Percentiles rank a stretch among this genome's conserved stretches.
Evolutionary conservation across 2,113 vertebrate genomes (phyloP).

Genomic region (Hiodon alosoides): DNA sequence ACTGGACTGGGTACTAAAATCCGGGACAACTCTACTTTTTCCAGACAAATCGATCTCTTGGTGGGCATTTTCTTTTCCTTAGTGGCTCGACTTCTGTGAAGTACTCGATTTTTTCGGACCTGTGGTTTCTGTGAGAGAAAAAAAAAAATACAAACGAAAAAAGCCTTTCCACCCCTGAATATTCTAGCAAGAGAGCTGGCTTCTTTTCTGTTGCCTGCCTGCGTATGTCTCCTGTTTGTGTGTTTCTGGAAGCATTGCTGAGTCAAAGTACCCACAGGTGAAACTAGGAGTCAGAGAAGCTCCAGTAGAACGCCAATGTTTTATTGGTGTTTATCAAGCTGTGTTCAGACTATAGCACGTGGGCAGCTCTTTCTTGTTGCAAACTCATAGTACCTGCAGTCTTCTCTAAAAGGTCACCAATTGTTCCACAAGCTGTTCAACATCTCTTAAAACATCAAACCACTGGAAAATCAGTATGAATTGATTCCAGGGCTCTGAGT

Average conservation of each 20-base stretch:
- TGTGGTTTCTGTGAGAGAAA: slow-evolving; percentile 36
- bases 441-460: not conserved
- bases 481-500: not conserved
- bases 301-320: not conserved
- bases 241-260: not conserved
- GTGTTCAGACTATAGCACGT: not conserved
- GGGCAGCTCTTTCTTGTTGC: not conserved
- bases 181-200: slow-evolving; percentile 23
- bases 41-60: slow-evolving; percentile 35
- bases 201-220: slow-evolving; percentile 9
- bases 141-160: slow-evolving; percentile 15
- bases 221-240: slow-evolving; percentile 6
- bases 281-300: not conserved
- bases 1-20: slow-evolving; percentile 13
- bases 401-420: not conserved
- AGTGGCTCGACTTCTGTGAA: slow-evolving; percentile 61
- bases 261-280: not conserved
- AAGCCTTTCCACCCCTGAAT: slow-evolving; percentile 18
- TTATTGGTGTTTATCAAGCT: not conserved
- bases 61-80: slow-evolving; percentile 38
- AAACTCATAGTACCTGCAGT: not conserved
- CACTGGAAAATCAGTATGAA: not conserved
- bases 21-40: slow-evolving; percentile 29
- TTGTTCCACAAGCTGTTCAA: not conserved
- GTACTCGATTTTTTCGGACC: slow-evolving; percentile 40